phyloP scores from a whole-genome alignment of 1,140 invertebrate genomes.

The Drosophila neocordata region DNA sequence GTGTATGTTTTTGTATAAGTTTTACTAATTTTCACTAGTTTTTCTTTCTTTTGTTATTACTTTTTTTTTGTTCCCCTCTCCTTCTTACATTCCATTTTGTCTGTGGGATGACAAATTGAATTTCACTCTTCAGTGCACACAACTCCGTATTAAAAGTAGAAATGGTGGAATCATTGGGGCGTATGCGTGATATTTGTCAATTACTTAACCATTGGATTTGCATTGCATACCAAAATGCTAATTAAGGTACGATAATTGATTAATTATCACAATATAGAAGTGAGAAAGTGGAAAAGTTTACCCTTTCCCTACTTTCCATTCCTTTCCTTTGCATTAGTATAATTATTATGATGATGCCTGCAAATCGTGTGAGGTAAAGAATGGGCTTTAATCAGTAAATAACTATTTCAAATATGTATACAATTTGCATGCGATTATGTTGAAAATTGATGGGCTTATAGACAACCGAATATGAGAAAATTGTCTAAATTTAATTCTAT shows the following conservation, averaged over 20 bases:
- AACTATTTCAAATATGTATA: constrained; percentile 14
- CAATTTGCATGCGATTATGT: not conserved
- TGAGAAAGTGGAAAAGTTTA: not conserved
- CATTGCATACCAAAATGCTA: constrained; percentile 6
- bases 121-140: constrained; percentile 50
- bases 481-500: constrained; percentile 22
- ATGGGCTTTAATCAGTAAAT: constrained; percentile 1
- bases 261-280: constrained; percentile 6
- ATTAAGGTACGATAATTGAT: constrained; percentile 5
- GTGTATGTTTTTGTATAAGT: constrained; percentile 10
- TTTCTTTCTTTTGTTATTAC: not conserved
- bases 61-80: constrained; percentile 12
- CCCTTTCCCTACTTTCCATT: too few relatives aligned
- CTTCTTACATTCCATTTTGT: not conserved
- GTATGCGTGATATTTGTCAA: constrained; percentile 64
- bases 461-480: not conserved
- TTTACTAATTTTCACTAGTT: constrained; percentile 44
- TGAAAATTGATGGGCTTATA: constrained; percentile 3
- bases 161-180: constrained; percentile 5
- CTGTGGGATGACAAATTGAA: constrained; percentile 56
- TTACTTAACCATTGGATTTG: constrained; percentile 6
- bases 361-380: not conserved
- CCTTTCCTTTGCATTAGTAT: not conserved
- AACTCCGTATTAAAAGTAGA: not conserved
- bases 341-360: not conserved